Conservation (phyloP, 1,140 invertebrate species). For the Drosophila nigromelanica region DNA sequence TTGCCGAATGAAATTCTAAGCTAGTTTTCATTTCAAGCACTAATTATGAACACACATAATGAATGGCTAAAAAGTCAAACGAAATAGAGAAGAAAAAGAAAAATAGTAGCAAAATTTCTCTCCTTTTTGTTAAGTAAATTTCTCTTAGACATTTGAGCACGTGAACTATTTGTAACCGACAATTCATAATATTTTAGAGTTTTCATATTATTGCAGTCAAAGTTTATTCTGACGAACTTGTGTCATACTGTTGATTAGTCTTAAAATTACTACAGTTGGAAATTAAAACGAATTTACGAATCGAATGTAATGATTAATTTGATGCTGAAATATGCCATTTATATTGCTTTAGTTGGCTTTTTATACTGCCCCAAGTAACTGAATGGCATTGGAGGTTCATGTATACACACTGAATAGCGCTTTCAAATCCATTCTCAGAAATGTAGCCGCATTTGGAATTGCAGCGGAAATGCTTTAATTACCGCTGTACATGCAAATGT, state of each 20-base stretch:
- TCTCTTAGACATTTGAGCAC: neutral
- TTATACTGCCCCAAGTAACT: neutral
- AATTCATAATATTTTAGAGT: neutral
- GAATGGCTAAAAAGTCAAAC: slow-evolving; percentile 33
- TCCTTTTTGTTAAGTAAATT: slow-evolving; percentile 1
- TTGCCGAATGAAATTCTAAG: slow-evolving; percentile 6
- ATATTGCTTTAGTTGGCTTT: no score
- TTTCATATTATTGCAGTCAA: neutral
- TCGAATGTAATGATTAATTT: no score
- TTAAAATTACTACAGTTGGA: neutral
- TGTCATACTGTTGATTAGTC: neutral
- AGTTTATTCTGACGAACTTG: no score
- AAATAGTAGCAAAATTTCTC: slow-evolving; percentile 4
- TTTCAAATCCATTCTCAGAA: slow-evolving; percentile 22
- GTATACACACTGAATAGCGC: neutral
- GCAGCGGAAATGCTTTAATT: slow-evolving; percentile 72
- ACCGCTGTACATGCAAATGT: slow-evolving; percentile 55
- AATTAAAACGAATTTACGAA: neutral
- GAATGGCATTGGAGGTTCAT: neutral
- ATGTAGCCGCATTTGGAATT: slow-evolving; percentile 29
- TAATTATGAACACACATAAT: slow-evolving; percentile 54
- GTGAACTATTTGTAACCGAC: neutral
- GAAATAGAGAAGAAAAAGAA: slow-evolving; percentile 29
- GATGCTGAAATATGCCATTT: neutral
- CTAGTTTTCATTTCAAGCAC: slow-evolving; percentile 42